phyloP scores from a whole-genome alignment of 2,113 vertebrate species.

The Montifringilla adamsi region DNA sequence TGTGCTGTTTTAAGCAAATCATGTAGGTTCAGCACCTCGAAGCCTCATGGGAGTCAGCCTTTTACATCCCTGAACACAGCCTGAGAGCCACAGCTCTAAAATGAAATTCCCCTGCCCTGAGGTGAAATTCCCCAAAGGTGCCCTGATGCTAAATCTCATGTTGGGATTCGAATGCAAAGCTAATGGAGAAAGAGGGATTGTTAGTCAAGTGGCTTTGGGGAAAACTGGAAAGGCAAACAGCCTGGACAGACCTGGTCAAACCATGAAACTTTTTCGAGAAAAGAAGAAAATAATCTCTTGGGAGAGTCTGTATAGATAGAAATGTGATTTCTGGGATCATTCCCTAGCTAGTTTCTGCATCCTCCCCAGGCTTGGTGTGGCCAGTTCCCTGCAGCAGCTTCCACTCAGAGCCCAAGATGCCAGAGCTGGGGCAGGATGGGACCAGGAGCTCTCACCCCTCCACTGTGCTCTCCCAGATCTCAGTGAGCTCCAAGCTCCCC shows the following conservation, averaged over 20 bases:
- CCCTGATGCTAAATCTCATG: background rate
- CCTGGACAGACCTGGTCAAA: background rate
- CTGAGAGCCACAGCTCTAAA: background rate
- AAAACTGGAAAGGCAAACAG: background rate
- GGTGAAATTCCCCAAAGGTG: background rate
- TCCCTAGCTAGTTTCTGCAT: background rate
- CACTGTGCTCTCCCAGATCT: background rate
- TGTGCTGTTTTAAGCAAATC: background rate
- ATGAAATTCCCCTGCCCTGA: background rate
- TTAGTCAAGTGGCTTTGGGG: background rate
- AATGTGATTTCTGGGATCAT: background rate
- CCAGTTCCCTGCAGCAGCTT: background rate
- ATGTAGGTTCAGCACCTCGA: accelerated
- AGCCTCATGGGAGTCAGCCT: background rate
- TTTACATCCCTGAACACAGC: background rate
- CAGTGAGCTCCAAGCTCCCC: background rate
- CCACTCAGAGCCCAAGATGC: no score
- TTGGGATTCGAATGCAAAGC: background rate
- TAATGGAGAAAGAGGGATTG: background rate
- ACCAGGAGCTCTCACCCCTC: background rate
- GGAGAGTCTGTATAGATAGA: background rate
- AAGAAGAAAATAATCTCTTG: background rate
- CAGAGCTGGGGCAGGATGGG: background rate
- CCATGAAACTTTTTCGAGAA: background rate
- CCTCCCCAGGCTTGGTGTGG: background rate